These are phyloP conservation scores for Nicator chloris DNA, from an alignment of 2,113 vertebrate genomes.

Conservation along the genomic window DNA sequence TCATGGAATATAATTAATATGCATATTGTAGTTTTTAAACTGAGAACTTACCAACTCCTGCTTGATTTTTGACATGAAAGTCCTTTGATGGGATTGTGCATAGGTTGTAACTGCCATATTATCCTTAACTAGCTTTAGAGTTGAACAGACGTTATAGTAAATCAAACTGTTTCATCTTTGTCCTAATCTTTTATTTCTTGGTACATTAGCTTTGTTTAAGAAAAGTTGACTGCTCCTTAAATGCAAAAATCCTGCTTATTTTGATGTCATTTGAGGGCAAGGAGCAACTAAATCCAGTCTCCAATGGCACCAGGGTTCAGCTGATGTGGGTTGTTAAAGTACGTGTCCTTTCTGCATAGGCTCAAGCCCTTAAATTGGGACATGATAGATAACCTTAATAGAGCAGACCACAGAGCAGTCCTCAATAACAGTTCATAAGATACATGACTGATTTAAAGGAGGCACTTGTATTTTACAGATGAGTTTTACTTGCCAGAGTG, in stretches of 20 bases:
- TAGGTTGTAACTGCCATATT: not conserved
- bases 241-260: not conserved
- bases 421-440: not conserved
- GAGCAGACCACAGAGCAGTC: not conserved
- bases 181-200: not conserved
- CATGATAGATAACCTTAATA: not conserved
- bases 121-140: not conserved
- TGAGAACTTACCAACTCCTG: not conserved
- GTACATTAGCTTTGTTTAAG: not conserved
- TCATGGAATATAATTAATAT: not conserved
- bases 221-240: not conserved
- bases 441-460: not conserved
- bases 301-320: not conserved
- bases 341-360: fast-evolving
- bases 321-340: not conserved
- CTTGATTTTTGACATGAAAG: not conserved
- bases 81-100: not conserved
- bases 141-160: not conserved
- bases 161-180: not conserved
- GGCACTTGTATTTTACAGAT: fast-evolving
- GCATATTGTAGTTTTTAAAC: not conserved
- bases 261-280: not conserved
- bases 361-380: not conserved
- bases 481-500: not conserved
- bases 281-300: not conserved